phyloP scores from a whole-genome alignment of 2,888 invertebrate species.

The Heliconius erato region DNA sequence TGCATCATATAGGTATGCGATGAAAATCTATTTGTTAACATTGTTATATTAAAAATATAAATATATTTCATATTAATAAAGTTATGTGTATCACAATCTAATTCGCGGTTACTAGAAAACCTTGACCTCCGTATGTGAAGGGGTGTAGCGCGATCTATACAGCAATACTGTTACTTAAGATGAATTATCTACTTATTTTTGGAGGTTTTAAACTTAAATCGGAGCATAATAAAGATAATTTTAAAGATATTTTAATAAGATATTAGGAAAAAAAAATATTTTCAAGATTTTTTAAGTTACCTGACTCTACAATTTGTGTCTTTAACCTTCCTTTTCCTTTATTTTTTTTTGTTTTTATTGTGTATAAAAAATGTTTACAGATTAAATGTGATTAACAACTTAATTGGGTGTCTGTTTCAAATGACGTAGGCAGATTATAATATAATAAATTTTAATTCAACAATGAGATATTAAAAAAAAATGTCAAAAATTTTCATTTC shows the following conservation, averaged over 20 bases:
- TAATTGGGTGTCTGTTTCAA: too few relatives aligned
- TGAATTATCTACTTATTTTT: background rate
- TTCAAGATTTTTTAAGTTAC: background rate
- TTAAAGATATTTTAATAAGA: background rate
- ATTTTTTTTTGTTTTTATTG: too few relatives aligned
- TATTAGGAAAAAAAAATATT: background rate
- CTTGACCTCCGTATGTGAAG: background rate
- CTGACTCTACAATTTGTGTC: too few relatives aligned
- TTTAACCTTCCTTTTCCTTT: too few relatives aligned
- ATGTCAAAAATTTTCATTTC: too few relatives aligned
- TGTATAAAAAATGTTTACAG: too few relatives aligned
- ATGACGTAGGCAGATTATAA: too few relatives aligned
- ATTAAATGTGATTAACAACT: too few relatives aligned
- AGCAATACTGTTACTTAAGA: background rate
- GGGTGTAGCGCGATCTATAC: background rate
- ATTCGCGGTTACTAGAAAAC: background rate
- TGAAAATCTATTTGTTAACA: background rate
- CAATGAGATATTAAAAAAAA: too few relatives aligned
- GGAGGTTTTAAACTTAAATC: background rate
- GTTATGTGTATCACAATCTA: background rate
- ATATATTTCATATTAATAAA: background rate
- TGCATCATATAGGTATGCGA: background rate
- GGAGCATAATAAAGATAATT: background rate
- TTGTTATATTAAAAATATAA: background rate
- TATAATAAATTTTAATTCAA: too few relatives aligned